phyloP scores from a whole-genome alignment of 2,797 vertebrate genomes.

The Coregonus sp. region DNA sequence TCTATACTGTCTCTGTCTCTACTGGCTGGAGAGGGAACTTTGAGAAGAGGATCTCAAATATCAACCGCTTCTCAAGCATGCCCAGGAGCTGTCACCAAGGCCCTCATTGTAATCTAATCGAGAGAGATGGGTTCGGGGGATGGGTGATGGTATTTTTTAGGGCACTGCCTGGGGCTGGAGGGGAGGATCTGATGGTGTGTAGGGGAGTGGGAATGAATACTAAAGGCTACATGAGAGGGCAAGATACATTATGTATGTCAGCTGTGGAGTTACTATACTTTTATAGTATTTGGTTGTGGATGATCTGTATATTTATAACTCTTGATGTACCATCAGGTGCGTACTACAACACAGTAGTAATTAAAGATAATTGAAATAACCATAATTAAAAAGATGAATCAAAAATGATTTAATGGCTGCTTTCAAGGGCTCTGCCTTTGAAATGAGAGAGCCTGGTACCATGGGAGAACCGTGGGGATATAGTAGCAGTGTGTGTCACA shows the following conservation, averaged over 20 bases:
- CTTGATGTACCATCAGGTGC: not conserved
- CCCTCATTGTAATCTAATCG: slow-evolving; percentile 79
- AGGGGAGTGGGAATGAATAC: not conserved
- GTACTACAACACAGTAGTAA: not conserved
- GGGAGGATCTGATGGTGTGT: not conserved
- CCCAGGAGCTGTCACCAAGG: slow-evolving; percentile 76
- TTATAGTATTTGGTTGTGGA: not conserved
- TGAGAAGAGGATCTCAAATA: slow-evolving; percentile 67
- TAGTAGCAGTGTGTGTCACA: slow-evolving; percentile 5
- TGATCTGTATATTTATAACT: not conserved
- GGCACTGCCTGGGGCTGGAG: slow-evolving; percentile 23
- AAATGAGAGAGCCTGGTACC: not conserved
- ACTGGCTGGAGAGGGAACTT: slow-evolving; percentile 56
- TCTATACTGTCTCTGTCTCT: slow-evolving; percentile 19
- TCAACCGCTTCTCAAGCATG: slow-evolving; percentile 72
- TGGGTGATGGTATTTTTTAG: slow-evolving; percentile 24
- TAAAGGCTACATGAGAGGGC: not conserved
- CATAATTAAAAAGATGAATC: not conserved
- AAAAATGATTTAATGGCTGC: not conserved
- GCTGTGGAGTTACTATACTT: not conserved
- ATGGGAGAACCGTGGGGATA: not conserved
- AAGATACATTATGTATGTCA: not conserved
- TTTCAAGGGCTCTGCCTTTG: slow-evolving; percentile 2
- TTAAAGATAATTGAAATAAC: not conserved
- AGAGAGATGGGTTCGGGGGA: slow-evolving; percentile 61